These are phyloP conservation scores for Drosophila nigrodunni DNA, from an alignment of 1,140 invertebrate species.

Conservation along the genomic window DNA sequence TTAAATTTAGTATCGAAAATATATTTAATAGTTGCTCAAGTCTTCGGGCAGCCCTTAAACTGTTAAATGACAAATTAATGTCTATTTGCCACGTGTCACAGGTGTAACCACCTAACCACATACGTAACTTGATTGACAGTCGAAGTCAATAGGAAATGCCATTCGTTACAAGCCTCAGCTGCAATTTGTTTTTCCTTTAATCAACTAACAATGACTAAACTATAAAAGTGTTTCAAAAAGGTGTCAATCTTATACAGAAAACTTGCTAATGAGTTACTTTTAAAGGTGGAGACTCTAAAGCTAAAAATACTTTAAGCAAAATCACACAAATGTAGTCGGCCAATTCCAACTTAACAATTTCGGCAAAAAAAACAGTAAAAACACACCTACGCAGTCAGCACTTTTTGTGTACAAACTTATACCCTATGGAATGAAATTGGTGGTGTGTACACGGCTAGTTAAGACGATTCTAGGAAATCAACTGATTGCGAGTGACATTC, in stretches of 20 bases:
- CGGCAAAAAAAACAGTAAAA: neutral
- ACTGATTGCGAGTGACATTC: neutral
- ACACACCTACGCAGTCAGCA: neutral
- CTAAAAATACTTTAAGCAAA: constrained; percentile 6
- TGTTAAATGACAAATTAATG: neutral
- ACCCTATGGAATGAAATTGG: neutral
- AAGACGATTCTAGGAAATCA: neutral
- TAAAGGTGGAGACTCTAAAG: constrained; percentile 5
- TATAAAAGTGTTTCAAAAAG: neutral
- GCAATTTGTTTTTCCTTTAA: constrained; percentile 41
- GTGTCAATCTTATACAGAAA: constrained; percentile 8
- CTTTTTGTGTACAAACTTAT: neutral
- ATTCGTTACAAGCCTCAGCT: constrained; percentile 44
- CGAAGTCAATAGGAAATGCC: neutral
- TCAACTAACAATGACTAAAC: constrained; percentile 49
- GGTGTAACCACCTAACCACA: neutral
- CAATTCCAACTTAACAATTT: neutral
- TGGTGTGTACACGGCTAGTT: no score
- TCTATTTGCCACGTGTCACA: constrained; percentile 3
- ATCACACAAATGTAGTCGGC: neutral
- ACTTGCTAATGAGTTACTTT: constrained; percentile 50
- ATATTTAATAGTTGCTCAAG: neutral
- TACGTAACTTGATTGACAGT: constrained; percentile 1
- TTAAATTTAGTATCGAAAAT: no score
- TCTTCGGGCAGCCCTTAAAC: neutral